Conservation (phyloP, 2,113 vertebrate genomes). For the Festucalex cinctus region DNA sequence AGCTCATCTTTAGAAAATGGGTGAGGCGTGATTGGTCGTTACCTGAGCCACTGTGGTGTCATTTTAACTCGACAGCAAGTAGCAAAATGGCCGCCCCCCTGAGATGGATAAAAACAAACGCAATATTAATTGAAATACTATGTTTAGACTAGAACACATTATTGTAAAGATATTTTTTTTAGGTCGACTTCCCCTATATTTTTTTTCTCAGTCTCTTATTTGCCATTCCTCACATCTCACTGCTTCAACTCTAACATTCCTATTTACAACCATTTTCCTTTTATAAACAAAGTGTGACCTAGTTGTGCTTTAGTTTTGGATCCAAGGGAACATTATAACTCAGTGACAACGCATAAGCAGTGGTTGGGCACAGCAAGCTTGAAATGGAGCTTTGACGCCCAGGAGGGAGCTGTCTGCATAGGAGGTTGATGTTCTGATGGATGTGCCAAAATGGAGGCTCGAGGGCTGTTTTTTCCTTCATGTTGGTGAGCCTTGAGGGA, state of each 20-base stretch:
- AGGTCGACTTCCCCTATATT: background rate
- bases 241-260: conserved; percentile 10
- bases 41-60: too few relatives aligned
- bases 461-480: conserved; percentile 47
- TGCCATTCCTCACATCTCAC: conserved; percentile 22
- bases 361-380: conserved; percentile 30
- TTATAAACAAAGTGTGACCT: conserved; percentile 41
- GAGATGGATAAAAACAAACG: too few relatives aligned
- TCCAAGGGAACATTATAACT: conserved; percentile 31
- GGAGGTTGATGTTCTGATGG: conserved; percentile 63
- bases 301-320: conserved; percentile 49
- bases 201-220: conserved; percentile 16
- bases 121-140: too few relatives aligned
- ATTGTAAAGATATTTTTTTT: too few relatives aligned
- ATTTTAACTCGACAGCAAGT: too few relatives aligned
- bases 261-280: background rate
- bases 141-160: too few relatives aligned
- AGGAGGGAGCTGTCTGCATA: conserved; percentile 35
- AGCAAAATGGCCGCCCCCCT: too few relatives aligned
- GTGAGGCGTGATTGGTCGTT: too few relatives aligned
- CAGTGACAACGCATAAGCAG: conserved; percentile 22
- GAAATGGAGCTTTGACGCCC: conserved; percentile 37
- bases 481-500: conserved; percentile 59
- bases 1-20: too few relatives aligned
- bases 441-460: conserved; percentile 42